Evolutionary conservation across 2,888 invertebrate genomes (phyloP).

Genomic region (Dendrolimus houi): DNA sequence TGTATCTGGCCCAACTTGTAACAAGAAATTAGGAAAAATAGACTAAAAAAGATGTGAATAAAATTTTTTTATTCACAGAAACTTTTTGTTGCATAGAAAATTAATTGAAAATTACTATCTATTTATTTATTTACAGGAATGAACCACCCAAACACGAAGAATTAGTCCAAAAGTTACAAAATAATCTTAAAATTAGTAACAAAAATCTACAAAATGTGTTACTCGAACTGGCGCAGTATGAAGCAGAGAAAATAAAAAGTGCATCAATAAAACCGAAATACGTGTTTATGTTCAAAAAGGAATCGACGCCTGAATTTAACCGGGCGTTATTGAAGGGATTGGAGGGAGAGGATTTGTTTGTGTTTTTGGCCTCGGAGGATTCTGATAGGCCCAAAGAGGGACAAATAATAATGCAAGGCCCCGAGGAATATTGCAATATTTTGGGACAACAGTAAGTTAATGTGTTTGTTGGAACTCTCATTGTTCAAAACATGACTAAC

Average conservation of each 20-base stretch:
- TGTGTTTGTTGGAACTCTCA: too few species aligned
- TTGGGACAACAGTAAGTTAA: constrained; percentile 78
- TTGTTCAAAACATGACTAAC: too few species aligned
- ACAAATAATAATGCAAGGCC: constrained; percentile 74
- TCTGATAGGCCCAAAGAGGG: constrained; percentile 76
- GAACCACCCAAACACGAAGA: constrained; percentile 82
- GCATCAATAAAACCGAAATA: constrained; percentile 69
- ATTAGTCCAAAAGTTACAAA: constrained; percentile 84
- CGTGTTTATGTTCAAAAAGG: constrained; percentile 79
- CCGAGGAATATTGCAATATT: constrained; percentile 65
- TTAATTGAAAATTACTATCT: too few species aligned
- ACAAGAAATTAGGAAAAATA: too few species aligned
- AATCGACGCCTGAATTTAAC: constrained; percentile 87
- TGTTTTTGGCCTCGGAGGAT: constrained; percentile 84
- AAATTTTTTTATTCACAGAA: too few species aligned
- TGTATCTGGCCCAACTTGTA: too few species aligned
- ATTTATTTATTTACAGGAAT: constrained; percentile 69
- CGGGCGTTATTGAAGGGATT: constrained; percentile 80
- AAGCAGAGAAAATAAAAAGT: constrained; percentile 77
- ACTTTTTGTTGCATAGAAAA: too few species aligned
- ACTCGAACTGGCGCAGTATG: constrained; percentile 82
- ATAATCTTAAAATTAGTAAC: constrained; percentile 77
- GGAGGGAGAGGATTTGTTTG: constrained; percentile 73
- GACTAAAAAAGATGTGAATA: too few species aligned
- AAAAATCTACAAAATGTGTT: constrained; percentile 81